Evolutionary conservation across 2,888 invertebrate genomes (phyloP), one percentile per base, ranked within the genome.

Genomic region (Morpho achilles): DNA sequence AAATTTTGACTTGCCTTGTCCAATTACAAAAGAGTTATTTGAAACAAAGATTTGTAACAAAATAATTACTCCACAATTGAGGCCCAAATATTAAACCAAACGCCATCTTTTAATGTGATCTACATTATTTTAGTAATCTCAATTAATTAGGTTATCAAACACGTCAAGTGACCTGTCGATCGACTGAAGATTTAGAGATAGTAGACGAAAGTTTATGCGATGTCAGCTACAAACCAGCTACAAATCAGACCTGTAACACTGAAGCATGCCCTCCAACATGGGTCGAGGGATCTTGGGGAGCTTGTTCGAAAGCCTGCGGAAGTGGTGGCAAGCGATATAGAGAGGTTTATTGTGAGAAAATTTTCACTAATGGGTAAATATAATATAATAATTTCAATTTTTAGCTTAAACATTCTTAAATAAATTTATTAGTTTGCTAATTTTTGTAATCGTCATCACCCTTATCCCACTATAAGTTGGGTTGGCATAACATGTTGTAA

Each of bases 281-380:
- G 98, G 92, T 93, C 39, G 92, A 92, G 51, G 93, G 94, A 3
- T 89, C 92, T 0, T 98, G 98, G 98, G 92, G 94, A 1, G 91
- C 93, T 45, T 98, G 98, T 81, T 95, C 95, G 47, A 94, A 94
- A 65, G 93, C 94, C 2, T 98, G 98, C 76, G 97, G 97, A 7
- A 91, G 93, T 41, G 94, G 94, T 55, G 96, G 96, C 32, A 87
- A 91, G 43, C 94, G 94, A 72, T 93, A 92, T 3, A 87, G 96
- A 59, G 91, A 93, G 67, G 93, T 98, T 43, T 93, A 93, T 69
- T 98, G 98, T 79, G 94, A 96, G 76, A 95, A 95, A 78, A 91
- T 96, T 63, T 93, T 96, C 54, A 90, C 93, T 5, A 94, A 94
- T 67, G 96, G 96, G 85, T 93, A 75, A 48, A 48, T 16, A 16